phyloP scores from a whole-genome alignment of 2,888 invertebrate species.

The Deilephila elpenor region DNA sequence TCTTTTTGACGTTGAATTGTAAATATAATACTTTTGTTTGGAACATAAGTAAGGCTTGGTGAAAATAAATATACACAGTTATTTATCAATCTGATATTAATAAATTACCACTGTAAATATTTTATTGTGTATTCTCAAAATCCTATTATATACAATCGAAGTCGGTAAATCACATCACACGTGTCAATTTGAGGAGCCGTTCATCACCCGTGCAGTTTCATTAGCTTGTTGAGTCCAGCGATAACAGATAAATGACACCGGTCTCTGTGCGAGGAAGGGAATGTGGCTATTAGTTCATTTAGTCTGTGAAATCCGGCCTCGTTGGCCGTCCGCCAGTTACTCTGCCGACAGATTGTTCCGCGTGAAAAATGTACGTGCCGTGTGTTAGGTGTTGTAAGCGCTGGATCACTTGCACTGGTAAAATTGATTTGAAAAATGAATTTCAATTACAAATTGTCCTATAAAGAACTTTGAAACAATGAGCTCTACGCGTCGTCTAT shows the following conservation, averaged over 20 bases:
- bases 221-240: slow-evolving; percentile 6
- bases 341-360: slow-evolving; percentile 7
- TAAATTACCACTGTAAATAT: too few species aligned
- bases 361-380: slow-evolving; percentile 19
- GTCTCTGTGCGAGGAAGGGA: neutral
- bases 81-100: too few species aligned
- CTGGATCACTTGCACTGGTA: neutral
- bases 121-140: too few species aligned
- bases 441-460: too few species aligned
- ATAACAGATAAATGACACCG: slow-evolving; percentile 1
- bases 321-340: slow-evolving; percentile 24
- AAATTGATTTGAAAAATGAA: too few species aligned
- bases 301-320: slow-evolving; percentile 14
- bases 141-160: neutral
- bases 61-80: too few species aligned
- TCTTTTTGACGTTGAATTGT: too few species aligned
- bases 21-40: too few species aligned
- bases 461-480: too few species aligned
- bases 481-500: too few species aligned
- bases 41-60: too few species aligned
- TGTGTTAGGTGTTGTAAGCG: neutral
- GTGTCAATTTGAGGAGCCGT: neutral
- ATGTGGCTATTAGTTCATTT: slow-evolving; percentile 1
- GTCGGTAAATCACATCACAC: neutral
- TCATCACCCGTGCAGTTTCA: slow-evolving; percentile 7